A percentile compares a stretch with the other conserved stretches of the same genome.
These are phyloP conservation scores for Uromys caudimaculatus DNA, from an alignment of 2,797 vertebrate species.

Conservation along the genomic window DNA sequence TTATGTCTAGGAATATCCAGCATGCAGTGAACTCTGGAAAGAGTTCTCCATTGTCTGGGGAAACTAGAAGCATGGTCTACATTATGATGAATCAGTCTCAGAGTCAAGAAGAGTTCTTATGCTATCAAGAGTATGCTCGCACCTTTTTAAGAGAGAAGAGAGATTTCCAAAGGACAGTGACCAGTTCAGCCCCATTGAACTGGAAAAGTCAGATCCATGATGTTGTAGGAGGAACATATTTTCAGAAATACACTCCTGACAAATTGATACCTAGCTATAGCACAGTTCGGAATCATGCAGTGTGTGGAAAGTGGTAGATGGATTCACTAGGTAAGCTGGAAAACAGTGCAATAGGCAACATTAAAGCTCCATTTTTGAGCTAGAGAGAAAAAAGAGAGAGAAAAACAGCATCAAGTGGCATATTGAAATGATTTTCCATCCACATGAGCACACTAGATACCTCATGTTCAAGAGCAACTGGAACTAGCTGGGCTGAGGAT, in stretches of 20 bases:
- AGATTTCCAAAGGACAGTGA: not conserved
- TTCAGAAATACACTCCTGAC: constrained; percentile 2
- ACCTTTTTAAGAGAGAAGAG: not conserved
- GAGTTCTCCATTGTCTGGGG: not conserved
- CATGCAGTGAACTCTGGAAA: not conserved
- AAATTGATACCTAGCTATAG: not conserved
- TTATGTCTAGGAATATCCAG: not conserved
- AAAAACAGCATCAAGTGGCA: constrained; percentile 45
- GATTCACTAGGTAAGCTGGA: constrained; percentile 37
- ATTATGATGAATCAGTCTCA: not conserved
- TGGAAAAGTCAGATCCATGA: not conserved
- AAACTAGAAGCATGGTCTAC: not conserved
- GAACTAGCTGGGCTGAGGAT: constrained; percentile 3
- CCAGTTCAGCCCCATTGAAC: not conserved
- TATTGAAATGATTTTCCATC: constrained; percentile 11
- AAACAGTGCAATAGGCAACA: constrained; percentile 56
- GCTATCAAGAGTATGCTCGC: not conserved
- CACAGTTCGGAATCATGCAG: not conserved
- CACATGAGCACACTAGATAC: constrained; percentile 22
- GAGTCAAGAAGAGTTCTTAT: not conserved
- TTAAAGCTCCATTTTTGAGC: constrained; percentile 50
- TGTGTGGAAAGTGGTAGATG: not conserved
- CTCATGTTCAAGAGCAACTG: not conserved
- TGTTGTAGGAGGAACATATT: not conserved
- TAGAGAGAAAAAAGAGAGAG: constrained; percentile 21